A percentile compares a stretch with the other conserved stretches of the same genome.
Conservation (phyloP, 37 sponge, comb jelly and placozoan species). For the Cliona cf. orientalis region DNA sequence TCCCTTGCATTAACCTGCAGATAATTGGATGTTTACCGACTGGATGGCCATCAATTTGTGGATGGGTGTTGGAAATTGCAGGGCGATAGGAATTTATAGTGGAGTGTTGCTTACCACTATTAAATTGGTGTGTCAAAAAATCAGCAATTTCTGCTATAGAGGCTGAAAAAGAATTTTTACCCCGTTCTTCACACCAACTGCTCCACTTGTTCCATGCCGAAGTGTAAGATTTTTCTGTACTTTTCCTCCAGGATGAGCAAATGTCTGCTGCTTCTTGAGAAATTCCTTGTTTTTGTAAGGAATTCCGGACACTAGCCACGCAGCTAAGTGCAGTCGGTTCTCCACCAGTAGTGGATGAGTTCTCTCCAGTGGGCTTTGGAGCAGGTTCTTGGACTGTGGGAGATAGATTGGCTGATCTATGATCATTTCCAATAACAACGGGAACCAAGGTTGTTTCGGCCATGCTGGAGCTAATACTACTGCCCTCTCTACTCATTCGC, state of each 20-base stretch:
- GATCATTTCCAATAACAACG: constrained; percentile 8
- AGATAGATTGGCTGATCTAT: neutral
- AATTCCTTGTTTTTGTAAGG: neutral
- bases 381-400: neutral
- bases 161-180: constrained; percentile 8
- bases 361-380: neutral
- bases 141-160: constrained; percentile 7
- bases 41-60: neutral
- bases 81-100: constrained; percentile 2
- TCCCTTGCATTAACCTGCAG: constrained; percentile 11
- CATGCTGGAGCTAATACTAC: constrained; percentile 27
- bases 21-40: constrained; percentile 22
- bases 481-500: no score
- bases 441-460: constrained; percentile 24
- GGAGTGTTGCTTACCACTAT: no score
- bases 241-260: constrained; percentile 12
- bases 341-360: constrained; percentile 10
- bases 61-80: constrained; percentile 3
- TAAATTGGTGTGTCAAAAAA: constrained; percentile 2
- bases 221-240: constrained; percentile 9
- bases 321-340: constrained; percentile 13
- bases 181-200: constrained; percentile 17
- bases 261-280: constrained; percentile 12
- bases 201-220: constrained; percentile 7
- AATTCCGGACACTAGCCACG: constrained; percentile 10